Percentiles rank a stretch among this genome's conserved stretches.
These are phyloP conservation scores for Colaptes auratus DNA, from an alignment of 2,113 vertebrate species.

Conservation along the genomic window DNA sequence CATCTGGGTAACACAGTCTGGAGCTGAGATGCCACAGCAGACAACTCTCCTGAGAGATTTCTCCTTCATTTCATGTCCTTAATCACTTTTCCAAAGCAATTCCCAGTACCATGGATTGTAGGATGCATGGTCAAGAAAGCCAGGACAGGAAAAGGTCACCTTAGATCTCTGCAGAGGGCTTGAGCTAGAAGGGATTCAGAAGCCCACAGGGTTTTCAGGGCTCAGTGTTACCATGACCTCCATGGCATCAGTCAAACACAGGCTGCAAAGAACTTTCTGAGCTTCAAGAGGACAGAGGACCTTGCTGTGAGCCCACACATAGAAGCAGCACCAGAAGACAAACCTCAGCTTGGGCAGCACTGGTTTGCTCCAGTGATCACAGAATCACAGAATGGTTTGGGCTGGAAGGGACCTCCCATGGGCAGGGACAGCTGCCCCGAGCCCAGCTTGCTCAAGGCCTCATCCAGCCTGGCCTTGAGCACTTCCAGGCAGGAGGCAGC, in stretches of 20 bases:
- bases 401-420: no score
- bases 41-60: not conserved
- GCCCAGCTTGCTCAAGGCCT: no score
- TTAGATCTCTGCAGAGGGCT: not conserved
- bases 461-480: no score
- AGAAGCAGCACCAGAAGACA: not conserved
- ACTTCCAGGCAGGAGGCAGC: no score
- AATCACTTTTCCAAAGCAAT: not conserved
- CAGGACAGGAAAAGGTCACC: fast-evolving
- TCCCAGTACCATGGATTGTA: fast-evolving
- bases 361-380: not conserved
- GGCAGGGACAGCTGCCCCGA: no score
- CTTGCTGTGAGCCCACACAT: not conserved
- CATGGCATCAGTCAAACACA: fast-evolving
- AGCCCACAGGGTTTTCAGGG: not conserved
- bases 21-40: not conserved
- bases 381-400: no score
- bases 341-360: not conserved
- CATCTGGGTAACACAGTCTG: fast-evolving
- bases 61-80: not conserved
- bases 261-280: not conserved
- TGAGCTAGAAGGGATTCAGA: not conserved
- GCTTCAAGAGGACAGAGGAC: not conserved
- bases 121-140: fast-evolving
- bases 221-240: fast-evolving